A percentile compares a stretch with the other conserved stretches of the same genome.
These are phyloP conservation scores for Caenorhabditis afra DNA, from an alignment of 2,888 invertebrate genomes.

Conservation along the genomic window DNA sequence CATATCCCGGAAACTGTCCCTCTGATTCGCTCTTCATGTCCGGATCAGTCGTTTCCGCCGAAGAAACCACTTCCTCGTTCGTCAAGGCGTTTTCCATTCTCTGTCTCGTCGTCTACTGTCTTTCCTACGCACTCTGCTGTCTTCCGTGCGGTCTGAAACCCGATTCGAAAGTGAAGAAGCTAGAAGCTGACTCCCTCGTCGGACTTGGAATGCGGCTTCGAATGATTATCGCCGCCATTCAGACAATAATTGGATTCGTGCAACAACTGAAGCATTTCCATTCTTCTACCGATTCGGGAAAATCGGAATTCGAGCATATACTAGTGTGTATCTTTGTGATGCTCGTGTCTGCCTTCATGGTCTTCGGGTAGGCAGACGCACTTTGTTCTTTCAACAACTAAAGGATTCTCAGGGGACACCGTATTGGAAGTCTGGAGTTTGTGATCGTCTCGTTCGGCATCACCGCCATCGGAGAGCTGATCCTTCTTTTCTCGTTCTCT, in stretches of 20 bases:
- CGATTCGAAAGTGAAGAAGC: slow-evolving; percentile 64
- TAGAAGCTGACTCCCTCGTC: slow-evolving; percentile 47
- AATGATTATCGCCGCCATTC: slow-evolving; percentile 36
- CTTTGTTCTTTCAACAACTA: not conserved
- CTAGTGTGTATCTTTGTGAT: slow-evolving; percentile 25
- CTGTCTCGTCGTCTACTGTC: slow-evolving; percentile 60
- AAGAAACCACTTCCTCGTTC: slow-evolving; percentile 36
- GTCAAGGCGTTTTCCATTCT: slow-evolving; percentile 15
- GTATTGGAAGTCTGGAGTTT: slow-evolving; percentile 17
- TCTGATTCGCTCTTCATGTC: slow-evolving; percentile 23
- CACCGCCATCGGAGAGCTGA: slow-evolving; percentile 26
- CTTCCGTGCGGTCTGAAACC: slow-evolving; percentile 51
- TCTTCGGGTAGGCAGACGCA: slow-evolving; percentile 44
- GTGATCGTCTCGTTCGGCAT: slow-evolving; percentile 31
- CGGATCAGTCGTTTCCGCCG: slow-evolving; percentile 27
- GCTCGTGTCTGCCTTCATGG: slow-evolving; percentile 11
- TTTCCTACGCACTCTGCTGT: slow-evolving; percentile 62
- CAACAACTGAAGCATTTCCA: slow-evolving; percentile 57
- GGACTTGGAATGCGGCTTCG: slow-evolving; percentile 50
- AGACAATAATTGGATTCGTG: slow-evolving; percentile 56
- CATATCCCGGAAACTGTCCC: slow-evolving; percentile 40
- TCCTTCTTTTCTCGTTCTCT: slow-evolving; percentile 26
- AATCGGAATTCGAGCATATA: slow-evolving; percentile 15
- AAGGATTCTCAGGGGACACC: slow-evolving; percentile 38
- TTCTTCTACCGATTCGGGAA: not conserved